Percentiles rank a stretch among this genome's conserved stretches.
These are phyloP conservation scores for Chamaetylas fuelleborni DNA, from an alignment of 2,113 vertebrate genomes.

Conservation along the genomic window DNA sequence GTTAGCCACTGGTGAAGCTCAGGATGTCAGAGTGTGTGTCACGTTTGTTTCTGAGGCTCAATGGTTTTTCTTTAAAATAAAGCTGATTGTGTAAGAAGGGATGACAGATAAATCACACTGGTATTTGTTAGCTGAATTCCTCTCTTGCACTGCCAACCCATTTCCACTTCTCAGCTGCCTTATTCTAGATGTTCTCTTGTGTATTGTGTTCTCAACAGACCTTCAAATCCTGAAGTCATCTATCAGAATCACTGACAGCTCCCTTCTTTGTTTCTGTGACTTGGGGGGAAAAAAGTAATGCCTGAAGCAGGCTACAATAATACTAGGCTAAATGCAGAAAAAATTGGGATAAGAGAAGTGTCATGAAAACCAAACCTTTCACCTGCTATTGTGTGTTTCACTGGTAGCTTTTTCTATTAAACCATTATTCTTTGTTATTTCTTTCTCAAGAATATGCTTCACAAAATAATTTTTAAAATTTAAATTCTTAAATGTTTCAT, in stretches of 20 bases:
- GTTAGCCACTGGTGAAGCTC: background rate
- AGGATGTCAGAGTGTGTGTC: background rate
- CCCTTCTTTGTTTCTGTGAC: background rate
- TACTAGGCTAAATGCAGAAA: background rate
- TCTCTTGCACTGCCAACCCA: conserved; percentile 47
- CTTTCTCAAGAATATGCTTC: background rate
- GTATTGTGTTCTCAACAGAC: background rate
- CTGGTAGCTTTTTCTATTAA: background rate
- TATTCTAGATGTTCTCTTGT: background rate
- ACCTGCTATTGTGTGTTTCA: background rate
- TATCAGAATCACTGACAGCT: background rate
- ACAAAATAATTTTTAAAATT: background rate
- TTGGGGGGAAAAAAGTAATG: background rate
- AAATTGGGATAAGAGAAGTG: background rate
- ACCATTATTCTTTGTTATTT: background rate
- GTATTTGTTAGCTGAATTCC: conserved; percentile 64
- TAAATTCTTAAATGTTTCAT: background rate
- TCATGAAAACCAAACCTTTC: background rate
- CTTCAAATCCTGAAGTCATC: background rate
- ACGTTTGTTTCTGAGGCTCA: background rate
- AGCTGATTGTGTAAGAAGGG: background rate
- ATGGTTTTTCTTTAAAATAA: background rate
- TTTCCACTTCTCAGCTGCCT: background rate
- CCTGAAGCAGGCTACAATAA: background rate
- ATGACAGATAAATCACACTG: conserved; percentile 44